These are phyloP conservation scores for Epinotia brunnichana DNA, from an alignment of 2,888 invertebrate species.

Conservation along the genomic window DNA sequence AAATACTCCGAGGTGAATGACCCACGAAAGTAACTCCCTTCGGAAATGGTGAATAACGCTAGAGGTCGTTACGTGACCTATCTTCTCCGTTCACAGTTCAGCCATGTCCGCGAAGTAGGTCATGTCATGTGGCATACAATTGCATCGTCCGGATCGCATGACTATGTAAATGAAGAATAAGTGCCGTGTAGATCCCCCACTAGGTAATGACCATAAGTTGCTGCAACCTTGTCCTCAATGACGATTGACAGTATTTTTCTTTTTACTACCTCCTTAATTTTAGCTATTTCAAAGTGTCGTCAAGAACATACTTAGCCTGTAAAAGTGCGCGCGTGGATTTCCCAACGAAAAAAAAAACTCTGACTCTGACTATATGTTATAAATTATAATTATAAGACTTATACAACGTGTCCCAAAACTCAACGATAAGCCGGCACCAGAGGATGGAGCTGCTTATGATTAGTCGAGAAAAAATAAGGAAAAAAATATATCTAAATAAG, in stretches of 20 bases:
- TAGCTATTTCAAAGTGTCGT: too few species aligned
- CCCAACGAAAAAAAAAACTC: too few species aligned
- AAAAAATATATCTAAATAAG: too few species aligned
- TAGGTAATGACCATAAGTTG: slow-evolving; percentile 24
- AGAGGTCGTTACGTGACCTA: slow-evolving; percentile 34
- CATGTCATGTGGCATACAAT: slow-evolving; percentile 37
- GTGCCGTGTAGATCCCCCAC: neutral
- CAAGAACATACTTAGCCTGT: too few species aligned
- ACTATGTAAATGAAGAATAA: slow-evolving; percentile 15
- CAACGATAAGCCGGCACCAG: too few species aligned
- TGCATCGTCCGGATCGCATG: slow-evolving; percentile 29
- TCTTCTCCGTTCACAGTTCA: slow-evolving; percentile 30
- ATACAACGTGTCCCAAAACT: too few species aligned
- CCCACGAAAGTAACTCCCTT: slow-evolving; percentile 29
- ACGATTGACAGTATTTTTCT: neutral
- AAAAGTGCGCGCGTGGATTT: too few species aligned
- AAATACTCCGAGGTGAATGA: slow-evolving; percentile 25
- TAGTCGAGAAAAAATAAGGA: too few species aligned
- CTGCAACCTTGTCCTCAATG: slow-evolving; percentile 31
- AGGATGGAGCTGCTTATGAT: too few species aligned
- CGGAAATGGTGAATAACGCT: slow-evolving; percentile 30
- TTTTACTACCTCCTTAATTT: too few species aligned
- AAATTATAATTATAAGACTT: too few species aligned
- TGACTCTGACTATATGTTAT: too few species aligned
- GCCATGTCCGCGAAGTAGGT: slow-evolving; percentile 30